Evolutionary conservation across 2,797 vertebrate genomes (phyloP), one percentile per base, ranked within the genome.

Genomic region (Gadopsis marmoratus): DNA sequence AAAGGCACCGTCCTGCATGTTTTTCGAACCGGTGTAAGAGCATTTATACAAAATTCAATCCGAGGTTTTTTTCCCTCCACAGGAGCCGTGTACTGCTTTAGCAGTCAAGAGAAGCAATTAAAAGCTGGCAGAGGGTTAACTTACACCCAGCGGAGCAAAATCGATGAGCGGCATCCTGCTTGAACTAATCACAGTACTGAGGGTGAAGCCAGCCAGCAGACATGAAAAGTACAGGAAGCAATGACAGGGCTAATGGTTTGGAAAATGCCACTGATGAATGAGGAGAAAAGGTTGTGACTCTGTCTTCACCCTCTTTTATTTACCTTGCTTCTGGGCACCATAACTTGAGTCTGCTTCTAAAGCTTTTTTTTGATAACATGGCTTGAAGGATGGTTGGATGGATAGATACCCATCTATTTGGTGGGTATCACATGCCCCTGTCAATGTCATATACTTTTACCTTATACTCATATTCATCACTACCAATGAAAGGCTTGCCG

Each of bases 241-340:
- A 88, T 89, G 93, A 89, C 92, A 84, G 83, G 79, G 78, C 86
- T 93, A 94, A 94, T 95, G 93, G 92, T 85, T 92, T 78, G 92
- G 92, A 94, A 94, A 94, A 91, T 77, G 83, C 86, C 41, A 71
- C 82, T 90, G 92, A 93, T 94, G 90, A 92, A 92, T 76, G 87
- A 90, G 82, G 79, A 88, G 78, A 81, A 87, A 82, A 87, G 78
- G 76, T 86, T 82, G 82, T 9, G 73, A 80, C 78, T 84, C 70
- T 71, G 56, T 82, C 76, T 82, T 85, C 74, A 70, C 71, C 71
- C 83, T 79, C 55, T 75, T 86, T 83, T 81, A 86, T 89, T 89
- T 91, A 91, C 85, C 64, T 82, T 76, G 51, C 74, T 74, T 68
- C 50, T 71, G 78, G 75, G 37, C 79, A 33, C 37, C 67, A 29